Conservation (phyloP, 2,113 vertebrate genomes). For the Megalops atlanticus region DNA sequence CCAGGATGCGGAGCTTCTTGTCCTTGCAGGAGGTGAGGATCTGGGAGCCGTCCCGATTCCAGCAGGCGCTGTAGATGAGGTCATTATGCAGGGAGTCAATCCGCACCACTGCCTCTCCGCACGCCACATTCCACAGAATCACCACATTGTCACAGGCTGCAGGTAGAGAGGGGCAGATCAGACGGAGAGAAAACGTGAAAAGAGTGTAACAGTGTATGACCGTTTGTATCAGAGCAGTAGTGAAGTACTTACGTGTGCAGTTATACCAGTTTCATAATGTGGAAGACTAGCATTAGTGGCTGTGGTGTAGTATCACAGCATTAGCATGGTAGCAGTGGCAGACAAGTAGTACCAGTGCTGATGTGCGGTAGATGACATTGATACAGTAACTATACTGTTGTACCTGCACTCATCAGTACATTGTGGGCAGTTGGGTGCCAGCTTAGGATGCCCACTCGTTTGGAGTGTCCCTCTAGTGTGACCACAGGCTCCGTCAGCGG, state of each 20-base stretch:
- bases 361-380: neutral
- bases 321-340: neutral
- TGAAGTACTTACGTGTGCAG: neutral
- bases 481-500: conserved; percentile 79
- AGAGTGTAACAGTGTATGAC: neutral
- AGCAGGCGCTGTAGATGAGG: conserved; percentile 84
- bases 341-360: neutral
- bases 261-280: neutral
- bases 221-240: neutral
- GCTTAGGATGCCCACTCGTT: conserved; percentile 82
- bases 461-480: conserved; percentile 87
- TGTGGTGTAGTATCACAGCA: no score
- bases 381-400: neutral
- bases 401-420: conserved; percentile 86
- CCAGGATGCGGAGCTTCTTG: conserved; percentile 79
- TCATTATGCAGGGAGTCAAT: conserved; percentile 79
- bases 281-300: no score
- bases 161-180: neutral
- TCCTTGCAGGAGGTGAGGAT: conserved; percentile 86
- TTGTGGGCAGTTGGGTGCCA: conserved; percentile 91
- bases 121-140: conserved; percentile 69
- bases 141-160: conserved; percentile 82
- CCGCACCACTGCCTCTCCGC: conserved; percentile 57
- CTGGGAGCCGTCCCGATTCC: conserved; percentile 79
- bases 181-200: neutral